phyloP scores from a whole-genome alignment of 2,797 vertebrate species.

The Coranthus polyacanthus region DNA sequence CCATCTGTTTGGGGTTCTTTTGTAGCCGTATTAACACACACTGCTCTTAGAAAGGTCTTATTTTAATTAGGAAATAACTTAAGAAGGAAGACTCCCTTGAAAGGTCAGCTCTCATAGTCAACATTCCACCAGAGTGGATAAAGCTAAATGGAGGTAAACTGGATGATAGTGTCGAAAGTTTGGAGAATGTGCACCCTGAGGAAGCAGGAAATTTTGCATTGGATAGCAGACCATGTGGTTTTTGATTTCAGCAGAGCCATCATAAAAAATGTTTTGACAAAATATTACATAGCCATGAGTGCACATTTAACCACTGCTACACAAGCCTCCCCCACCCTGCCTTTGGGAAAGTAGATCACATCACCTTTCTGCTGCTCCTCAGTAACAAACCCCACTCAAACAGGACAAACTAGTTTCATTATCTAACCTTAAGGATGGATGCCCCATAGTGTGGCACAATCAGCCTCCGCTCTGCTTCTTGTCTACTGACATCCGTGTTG shows the following conservation, averaged over 20 bases:
- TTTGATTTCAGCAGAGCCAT: constrained; percentile 32
- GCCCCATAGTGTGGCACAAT: neutral
- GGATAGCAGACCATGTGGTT: neutral
- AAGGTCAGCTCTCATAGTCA: constrained; percentile 44
- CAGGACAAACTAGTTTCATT: constrained; percentile 50
- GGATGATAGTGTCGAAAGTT: constrained; percentile 45
- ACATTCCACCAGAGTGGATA: constrained; percentile 54
- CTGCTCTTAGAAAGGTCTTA: constrained; percentile 12
- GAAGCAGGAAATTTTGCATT: constrained; percentile 20
- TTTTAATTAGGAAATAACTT: constrained; percentile 17
- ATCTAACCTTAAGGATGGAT: neutral
- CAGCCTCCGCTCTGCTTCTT: neutral
- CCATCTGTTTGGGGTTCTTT: constrained; percentile 11
- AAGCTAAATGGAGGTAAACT: constrained; percentile 34
- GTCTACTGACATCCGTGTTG: too few relatives aligned
- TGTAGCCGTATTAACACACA: constrained; percentile 19
- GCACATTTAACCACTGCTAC: constrained; percentile 18
- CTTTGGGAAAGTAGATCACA: constrained; percentile 63
- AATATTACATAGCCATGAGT: constrained; percentile 19
- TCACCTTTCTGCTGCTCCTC: constrained; percentile 41
- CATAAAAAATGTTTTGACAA: constrained; percentile 15
- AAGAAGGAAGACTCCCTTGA: constrained; percentile 22
- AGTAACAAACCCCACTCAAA: constrained; percentile 33
- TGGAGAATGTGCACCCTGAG: constrained; percentile 21
- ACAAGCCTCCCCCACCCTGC: constrained; percentile 28